Conservation (phyloP, 2,113 vertebrate genomes). For the Piaya cayana region DNA sequence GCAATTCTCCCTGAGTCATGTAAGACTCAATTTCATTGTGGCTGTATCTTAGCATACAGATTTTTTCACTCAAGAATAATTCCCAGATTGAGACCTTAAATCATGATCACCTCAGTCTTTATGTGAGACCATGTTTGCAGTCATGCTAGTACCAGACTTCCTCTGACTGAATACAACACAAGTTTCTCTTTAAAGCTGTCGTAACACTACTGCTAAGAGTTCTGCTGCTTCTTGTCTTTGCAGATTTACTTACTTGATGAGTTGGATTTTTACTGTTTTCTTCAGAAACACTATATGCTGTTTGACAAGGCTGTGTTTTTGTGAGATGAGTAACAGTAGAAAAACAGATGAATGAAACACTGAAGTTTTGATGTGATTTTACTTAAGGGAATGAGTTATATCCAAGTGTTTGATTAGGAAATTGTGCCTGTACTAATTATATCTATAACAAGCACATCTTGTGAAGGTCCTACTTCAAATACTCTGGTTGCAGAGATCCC, state of each 20-base stretch:
- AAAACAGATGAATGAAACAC: not conserved
- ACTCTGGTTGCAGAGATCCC: not conserved
- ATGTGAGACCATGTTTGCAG: not conserved
- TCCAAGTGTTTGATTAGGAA: not conserved
- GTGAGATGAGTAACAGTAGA: not conserved
- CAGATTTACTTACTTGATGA: not conserved
- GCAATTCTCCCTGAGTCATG: not conserved
- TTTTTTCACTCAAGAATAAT: not conserved
- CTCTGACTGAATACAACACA: not conserved
- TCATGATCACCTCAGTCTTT: not conserved
- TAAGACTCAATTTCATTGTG: not conserved
- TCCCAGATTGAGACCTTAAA: not conserved
- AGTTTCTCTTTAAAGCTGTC: not conserved
- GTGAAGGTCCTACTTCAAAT: not conserved
- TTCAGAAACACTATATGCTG: not conserved
- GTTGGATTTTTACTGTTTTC: constrained; percentile 39
- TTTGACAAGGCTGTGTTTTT: not conserved
- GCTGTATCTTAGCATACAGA: not conserved
- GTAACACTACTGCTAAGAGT: not conserved
- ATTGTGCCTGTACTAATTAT: not conserved
- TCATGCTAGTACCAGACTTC: not conserved
- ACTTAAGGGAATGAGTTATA: not conserved
- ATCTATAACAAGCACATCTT: not conserved
- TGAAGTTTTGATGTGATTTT: constrained; percentile 3
- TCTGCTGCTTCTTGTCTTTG: constrained; percentile 28